Evolutionary conservation across 2,113 vertebrate species (phyloP).

Genomic region (Pteronura brasiliensis): DNA sequence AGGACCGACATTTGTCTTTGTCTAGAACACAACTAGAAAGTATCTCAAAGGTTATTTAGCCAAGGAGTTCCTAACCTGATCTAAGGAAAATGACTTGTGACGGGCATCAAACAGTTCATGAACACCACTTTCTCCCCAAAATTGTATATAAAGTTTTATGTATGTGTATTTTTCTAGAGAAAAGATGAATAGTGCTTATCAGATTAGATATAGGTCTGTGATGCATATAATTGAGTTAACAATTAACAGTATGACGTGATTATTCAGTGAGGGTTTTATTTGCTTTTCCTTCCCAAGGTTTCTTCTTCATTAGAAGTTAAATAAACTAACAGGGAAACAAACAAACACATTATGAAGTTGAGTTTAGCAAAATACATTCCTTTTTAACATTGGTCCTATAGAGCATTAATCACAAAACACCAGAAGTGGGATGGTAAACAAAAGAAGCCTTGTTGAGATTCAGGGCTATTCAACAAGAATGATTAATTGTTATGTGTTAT

Average conservation of each 20-base stretch:
- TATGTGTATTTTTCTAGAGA: neutral
- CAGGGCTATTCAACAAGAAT: neutral
- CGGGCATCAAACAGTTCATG: neutral
- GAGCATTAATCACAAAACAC: neutral
- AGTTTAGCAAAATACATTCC: neutral
- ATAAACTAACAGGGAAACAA: neutral
- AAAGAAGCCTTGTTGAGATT: neutral
- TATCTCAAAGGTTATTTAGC: neutral
- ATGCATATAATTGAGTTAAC: neutral
- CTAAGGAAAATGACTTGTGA: neutral
- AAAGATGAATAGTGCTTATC: neutral
- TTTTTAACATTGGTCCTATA: neutral
- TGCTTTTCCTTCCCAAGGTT: neutral
- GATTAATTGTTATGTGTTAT: neutral
- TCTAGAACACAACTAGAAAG: neutral
- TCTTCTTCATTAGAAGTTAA: neutral
- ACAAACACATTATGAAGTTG: neutral
- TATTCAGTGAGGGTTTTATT: neutral
- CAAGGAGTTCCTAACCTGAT: neutral
- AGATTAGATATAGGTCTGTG: neutral
- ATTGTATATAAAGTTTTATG: neutral
- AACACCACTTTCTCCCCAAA: neutral
- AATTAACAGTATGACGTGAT: neutral
- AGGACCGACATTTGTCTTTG: neutral
- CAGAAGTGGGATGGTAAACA: neutral